Evolutionary conservation across 2,888 invertebrate genomes (phyloP), one percentile per base, ranked within the genome.

Genomic region (Lysandra bellargus): DNA sequence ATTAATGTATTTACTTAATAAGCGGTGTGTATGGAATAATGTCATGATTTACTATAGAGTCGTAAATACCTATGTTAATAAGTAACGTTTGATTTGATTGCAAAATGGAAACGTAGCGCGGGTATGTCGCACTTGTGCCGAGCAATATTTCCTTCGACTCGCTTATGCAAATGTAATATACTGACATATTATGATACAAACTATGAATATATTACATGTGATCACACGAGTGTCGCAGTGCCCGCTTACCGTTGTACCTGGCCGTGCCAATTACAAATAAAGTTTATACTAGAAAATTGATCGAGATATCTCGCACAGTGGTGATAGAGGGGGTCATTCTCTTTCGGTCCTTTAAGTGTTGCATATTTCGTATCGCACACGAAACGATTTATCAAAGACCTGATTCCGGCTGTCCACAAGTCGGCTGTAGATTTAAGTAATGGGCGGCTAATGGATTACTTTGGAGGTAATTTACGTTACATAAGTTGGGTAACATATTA

Each of bases 21-120:
- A 75, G 64, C 75, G 17, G 75, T 76, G 69, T 80, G 73, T 74
- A 73, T 61, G 74, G 75, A 61, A 90, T 90, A 90, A 90, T 88
- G 88, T 88, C 88, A 90, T 91, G 88, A 91, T 91, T 92, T 91
- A 91, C 89, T 87, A 86, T 85, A 86, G 85, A 87, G 86, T 87
- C 87, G 88, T 91, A 90, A 91, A 92, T 91, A 89, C 86, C 89
- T 91, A 90, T 91, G 90, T 86, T 91, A 92, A 92, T 91, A 88
- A 89, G 90, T 88, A 86, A 86, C 83, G 88, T 86, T 79, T 88
- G 88, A 90, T 91, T 91, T 89, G 89, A 88, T 90, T 92, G 91
- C 92, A 90, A 92, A 91, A 92, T 91, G 88, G 88, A 91, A 90
- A 89, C 85, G 83, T 83, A 84, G 83, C 85, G 84, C 83, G 83